Evolutionary conservation across 2,888 invertebrate species (phyloP), one percentile per base, ranked within the genome.

Genomic region (Macrophya annulata): DNA sequence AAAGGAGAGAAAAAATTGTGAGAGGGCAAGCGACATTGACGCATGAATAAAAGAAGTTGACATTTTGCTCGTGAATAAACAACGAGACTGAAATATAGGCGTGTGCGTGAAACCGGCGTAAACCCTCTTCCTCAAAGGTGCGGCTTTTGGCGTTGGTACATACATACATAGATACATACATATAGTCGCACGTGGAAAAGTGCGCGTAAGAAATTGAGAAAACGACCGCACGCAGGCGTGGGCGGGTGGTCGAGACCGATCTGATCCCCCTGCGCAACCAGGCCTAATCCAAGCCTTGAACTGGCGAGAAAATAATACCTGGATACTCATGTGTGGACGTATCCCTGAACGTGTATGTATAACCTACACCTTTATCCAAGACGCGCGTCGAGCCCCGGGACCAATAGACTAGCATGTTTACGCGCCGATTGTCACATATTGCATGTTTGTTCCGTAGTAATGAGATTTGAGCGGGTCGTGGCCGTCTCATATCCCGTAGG

Each of bases 1-100:
- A 85, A 37, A 37, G 51, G 84, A 65, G 40, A 25, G 76, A 59
- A 55, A 45, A 74, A 21, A 45, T 40, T 51, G 81, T 10, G 43
- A 37, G 37, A n/a, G 40, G 79, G 37, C 9, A 37, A 40, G 84
- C 51, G 71, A 84, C 88, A 90, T 90, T 86, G 89, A 87, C 85
- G 87, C 82, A 76, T 85, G 87, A 88, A 89, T 88, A 88, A 85
- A 84, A 81, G 83, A 83, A 48, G 74, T 62, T 72, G 65, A 86
- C 87, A 85, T 87, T 87, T 83, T 86, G 87, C 87, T 88, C 88
- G 88, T 88, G 88, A 89, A 90, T 91, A 91, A 91, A 91, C 89
- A 90, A 90, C 88, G 88, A 90, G 77, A 21, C 12, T 31, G 21
- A 43, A 62, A 81, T 51, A 81, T 62, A 62, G 15, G 88, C 85